These are phyloP conservation scores for Dendroctonus valens DNA, from an alignment of 1,140 invertebrate genomes.

Conservation along the genomic window DNA sequence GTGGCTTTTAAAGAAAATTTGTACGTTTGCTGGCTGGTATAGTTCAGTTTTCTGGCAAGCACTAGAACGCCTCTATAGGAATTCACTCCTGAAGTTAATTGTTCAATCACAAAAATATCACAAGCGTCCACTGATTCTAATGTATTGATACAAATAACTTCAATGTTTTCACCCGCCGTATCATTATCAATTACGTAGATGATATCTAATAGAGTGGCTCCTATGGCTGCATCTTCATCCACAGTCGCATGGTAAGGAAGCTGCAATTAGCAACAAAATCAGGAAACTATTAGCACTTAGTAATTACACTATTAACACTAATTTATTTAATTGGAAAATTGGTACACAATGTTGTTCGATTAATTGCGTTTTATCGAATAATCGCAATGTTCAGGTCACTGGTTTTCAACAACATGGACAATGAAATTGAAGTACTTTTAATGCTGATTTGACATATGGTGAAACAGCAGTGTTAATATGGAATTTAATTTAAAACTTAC, in stretches of 20 bases:
- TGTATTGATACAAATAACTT: constrained; percentile 65
- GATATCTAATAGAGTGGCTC: constrained; percentile 69
- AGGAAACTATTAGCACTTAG: background rate
- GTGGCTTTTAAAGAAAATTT: constrained; percentile 44
- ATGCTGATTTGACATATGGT: too few species aligned
- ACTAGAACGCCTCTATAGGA: constrained; percentile 43
- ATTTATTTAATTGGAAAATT: too few species aligned
- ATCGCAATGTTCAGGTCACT: too few species aligned
- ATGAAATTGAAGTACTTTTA: too few species aligned
- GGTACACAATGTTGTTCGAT: too few species aligned
- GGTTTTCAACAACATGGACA: too few species aligned
- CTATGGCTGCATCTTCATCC: constrained; percentile 72
- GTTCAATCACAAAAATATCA: constrained; percentile 42
- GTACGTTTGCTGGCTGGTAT: constrained; percentile 37
- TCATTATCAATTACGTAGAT: constrained; percentile 77
- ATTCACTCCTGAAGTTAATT: constrained; percentile 38
- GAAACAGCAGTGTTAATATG: background rate
- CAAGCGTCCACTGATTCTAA: constrained; percentile 43
- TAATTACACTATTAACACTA: too few species aligned
- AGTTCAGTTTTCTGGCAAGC: constrained; percentile 43
- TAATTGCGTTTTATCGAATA: too few species aligned
- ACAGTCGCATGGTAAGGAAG: constrained; percentile 77
- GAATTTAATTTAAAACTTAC: constrained; percentile 53
- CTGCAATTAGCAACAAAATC: constrained; percentile 47
- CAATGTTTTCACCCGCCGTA: constrained; percentile 74